A percentile compares a stretch with the other conserved stretches of the same genome.
Conservation (phyloP, 92 coral and sea anemone genomes). For the Siderastrea radians region DNA sequence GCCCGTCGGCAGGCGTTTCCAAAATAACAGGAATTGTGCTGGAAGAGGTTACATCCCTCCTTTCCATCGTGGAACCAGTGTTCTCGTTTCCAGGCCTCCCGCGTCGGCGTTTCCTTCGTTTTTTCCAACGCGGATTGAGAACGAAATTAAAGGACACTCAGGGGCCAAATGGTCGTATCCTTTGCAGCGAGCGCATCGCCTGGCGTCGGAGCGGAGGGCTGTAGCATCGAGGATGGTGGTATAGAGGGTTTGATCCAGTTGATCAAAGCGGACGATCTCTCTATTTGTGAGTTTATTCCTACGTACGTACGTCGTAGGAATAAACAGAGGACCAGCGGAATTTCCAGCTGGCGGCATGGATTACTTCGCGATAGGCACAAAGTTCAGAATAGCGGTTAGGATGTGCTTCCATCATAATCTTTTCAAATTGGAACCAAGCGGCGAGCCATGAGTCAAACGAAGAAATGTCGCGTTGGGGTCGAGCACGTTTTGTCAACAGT, state of each 20-base stretch:
- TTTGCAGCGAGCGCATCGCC: constrained; percentile 4
- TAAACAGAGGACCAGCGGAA: constrained; percentile 25
- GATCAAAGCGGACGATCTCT: not conserved
- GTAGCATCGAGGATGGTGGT: constrained; percentile 23
- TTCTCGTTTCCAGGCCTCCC: constrained; percentile 6
- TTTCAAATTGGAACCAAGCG: constrained; percentile 21
- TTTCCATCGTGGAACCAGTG: constrained; percentile 4
- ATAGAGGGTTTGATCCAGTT: constrained; percentile 14
- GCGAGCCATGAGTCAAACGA: constrained; percentile 15
- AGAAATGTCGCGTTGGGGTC: not conserved
- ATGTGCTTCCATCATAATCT: not conserved
- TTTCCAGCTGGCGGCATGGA: constrained; percentile 18
- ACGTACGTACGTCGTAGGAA: not conserved
- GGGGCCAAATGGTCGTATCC: not conserved
- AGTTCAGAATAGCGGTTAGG: constrained; percentile 12
- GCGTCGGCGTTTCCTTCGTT: not conserved
- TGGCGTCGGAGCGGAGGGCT: not conserved
- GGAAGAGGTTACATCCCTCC: constrained; percentile 32
- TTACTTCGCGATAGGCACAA: constrained; percentile 22
- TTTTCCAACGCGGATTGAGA: not conserved
- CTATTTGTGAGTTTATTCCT: not conserved
- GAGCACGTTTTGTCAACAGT: not conserved
- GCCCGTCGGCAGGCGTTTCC: constrained; percentile 1
- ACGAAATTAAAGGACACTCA: not conserved
- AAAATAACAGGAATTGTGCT: not conserved